Base-by-base conservation (phyloP, 2,888 invertebrate genomes). In the Andrena bucephala region DNA sequence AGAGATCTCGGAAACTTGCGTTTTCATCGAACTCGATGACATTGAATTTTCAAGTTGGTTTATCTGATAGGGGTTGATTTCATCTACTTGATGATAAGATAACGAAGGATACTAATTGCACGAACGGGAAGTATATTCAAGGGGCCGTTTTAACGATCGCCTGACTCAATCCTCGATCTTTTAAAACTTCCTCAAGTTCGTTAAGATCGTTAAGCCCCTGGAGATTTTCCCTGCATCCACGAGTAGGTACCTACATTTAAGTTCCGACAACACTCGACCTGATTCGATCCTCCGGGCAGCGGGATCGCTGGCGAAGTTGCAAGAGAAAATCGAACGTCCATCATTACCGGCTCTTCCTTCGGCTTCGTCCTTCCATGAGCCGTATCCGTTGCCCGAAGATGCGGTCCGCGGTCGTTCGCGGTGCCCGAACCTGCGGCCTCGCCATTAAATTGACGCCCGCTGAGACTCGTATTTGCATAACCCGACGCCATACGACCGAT, bases 401-500 rank as follows among this genome's bases (percentile, higher is more conserved):
- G 83, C 86, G 85, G 84, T 72, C 86, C 85, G 76, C 84, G 63
- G 42, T 68, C 71, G 72, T 76, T 77, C 66, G 59, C 62, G 69
- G 52, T 81, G 77, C 70, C 83, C 77, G 82, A 85, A 83, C 83
- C 82, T 77, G 83, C 48, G 84, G 87, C 83, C 83, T 87, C 86
- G 86, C 90, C 92, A 91, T 92, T 92, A 92, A 92, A 92, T 89
- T 89, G 91, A 92, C 91, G 90, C 92, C 92, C 90, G 92, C 92
- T 93, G 93, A 83, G 93, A 90, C 87, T 87, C 77, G 82, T 89
- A 93, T 93, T 93, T 93, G 92, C 93, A 92, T 92, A 92, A 92
- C 89, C 89, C 83, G 76, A 88, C 89, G 87, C 88, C 80, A 76
- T 85, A 84, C 86, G 85, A 87, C 88, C 89, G 90, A 89, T 86